phyloP scores from a whole-genome alignment of 2,888 invertebrate species.

The Andrena bucephala region DNA sequence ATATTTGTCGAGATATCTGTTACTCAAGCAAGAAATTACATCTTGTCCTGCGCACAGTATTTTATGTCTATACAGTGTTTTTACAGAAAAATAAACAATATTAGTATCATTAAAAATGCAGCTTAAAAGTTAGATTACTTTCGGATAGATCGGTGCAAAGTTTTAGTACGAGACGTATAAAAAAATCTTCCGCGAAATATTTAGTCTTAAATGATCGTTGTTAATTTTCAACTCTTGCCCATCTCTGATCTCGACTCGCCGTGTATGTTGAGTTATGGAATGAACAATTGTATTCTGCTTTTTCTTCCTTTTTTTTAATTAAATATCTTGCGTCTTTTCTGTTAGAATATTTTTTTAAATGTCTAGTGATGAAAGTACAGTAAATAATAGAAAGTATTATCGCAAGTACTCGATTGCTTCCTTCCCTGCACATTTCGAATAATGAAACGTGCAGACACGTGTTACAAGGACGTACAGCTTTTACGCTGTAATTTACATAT shows the following conservation, averaged over 20 bases:
- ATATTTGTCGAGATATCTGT: slow-evolving; percentile 14
- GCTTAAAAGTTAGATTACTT: slow-evolving; percentile 17
- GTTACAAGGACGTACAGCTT: slow-evolving; percentile 17
- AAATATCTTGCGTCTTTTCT: slow-evolving; percentile 7
- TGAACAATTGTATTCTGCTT: slow-evolving; percentile 4
- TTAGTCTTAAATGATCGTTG: not conserved
- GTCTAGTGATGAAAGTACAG: not conserved
- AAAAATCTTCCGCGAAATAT: not conserved
- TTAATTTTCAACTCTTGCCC: not conserved
- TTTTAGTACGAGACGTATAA: slow-evolving; percentile 16
- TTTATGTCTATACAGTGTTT: slow-evolving; percentile 7
- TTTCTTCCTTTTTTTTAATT: slow-evolving; percentile 11
- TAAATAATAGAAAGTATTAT: slow-evolving; percentile 6
- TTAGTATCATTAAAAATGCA: not conserved
- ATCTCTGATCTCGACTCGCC: not conserved
- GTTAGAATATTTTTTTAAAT: not conserved
- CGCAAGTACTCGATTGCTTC: slow-evolving; percentile 12
- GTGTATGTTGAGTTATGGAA: not conserved
- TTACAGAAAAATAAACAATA: slow-evolving; percentile 15
- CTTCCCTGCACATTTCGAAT: slow-evolving; percentile 22
- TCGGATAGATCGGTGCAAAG: not conserved
- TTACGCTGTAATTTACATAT: slow-evolving; percentile 29
- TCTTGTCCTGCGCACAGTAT: slow-evolving; percentile 4
- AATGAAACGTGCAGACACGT: slow-evolving; percentile 18
- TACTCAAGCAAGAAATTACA: slow-evolving; percentile 22